A percentile compares a stretch with the other conserved stretches of the same genome.
phyloP scores from a whole-genome alignment of 2,888 invertebrate genomes.

The Pandemis corylana region DNA sequence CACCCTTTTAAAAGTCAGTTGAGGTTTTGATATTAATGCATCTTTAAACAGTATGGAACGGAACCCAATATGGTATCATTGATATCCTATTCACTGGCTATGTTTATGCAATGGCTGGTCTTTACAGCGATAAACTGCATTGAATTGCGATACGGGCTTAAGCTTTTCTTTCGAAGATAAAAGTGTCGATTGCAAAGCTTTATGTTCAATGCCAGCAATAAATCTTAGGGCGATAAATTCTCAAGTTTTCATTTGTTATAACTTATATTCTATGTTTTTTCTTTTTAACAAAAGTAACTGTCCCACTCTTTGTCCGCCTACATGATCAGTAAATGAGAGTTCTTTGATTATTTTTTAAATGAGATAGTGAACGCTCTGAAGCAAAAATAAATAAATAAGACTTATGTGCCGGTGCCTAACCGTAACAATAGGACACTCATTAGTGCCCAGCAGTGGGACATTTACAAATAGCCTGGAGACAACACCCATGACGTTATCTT shows the following conservation, averaged over 20 bases:
- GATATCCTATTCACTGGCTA: slow-evolving; percentile 30
- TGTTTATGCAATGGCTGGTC: slow-evolving; percentile 60
- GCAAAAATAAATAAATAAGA: no score
- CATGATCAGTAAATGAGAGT: no score
- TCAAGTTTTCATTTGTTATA: neutral
- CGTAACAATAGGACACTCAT: no score
- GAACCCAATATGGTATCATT: neutral
- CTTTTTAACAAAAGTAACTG: no score
- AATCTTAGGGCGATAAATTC: slow-evolving; percentile 29
- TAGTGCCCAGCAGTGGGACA: no score
- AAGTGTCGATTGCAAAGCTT: slow-evolving; percentile 46
- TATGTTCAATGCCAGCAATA: slow-evolving; percentile 33
- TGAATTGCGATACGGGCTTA: slow-evolving; percentile 50
- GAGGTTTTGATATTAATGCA: neutral
- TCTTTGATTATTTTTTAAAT: no score
- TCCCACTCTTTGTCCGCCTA: no score
- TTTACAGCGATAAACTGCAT: slow-evolving; percentile 56
- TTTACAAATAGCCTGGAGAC: neutral
- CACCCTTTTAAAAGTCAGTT: no score
- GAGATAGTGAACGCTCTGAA: no score
- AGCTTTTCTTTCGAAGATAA: slow-evolving; percentile 42
- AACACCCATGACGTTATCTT: neutral
- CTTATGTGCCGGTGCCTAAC: no score
- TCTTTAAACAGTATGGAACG: neutral
- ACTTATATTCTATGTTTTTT: neutral